These are phyloP conservation scores for Cardinalis cardinalis DNA, from an alignment of 2,113 vertebrate species.

Conservation along the genomic window DNA sequence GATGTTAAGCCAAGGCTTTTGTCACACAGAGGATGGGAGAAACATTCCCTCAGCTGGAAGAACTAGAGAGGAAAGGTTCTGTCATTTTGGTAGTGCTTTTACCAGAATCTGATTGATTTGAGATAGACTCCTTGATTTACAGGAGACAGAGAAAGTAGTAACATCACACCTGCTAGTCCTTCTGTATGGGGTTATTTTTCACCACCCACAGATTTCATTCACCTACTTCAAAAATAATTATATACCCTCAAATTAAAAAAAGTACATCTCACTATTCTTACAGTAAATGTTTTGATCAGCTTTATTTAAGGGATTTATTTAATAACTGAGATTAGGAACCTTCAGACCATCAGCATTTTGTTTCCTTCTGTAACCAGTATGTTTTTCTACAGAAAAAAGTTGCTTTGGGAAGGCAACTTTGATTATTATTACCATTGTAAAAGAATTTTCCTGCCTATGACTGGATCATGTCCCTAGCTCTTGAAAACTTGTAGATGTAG, in stretches of 20 bases:
- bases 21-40: background rate
- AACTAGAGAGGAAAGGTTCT: background rate
- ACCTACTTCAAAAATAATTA: background rate
- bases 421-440: background rate
- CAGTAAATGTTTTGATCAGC: background rate
- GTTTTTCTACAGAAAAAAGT: background rate
- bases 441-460: background rate
- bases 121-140: background rate
- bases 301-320: background rate
- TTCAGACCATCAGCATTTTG: background rate
- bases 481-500: background rate
- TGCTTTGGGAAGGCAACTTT: background rate
- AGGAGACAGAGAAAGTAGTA: background rate
- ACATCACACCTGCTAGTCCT: background rate
- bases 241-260: background rate
- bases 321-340: too few species aligned
- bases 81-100: background rate
- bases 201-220: background rate
- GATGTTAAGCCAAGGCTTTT: background rate
- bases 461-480: accelerated
- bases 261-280: background rate
- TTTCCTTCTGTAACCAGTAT: background rate
- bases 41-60: background rate
- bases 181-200: background rate
- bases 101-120: background rate